A percentile compares a stretch with the other conserved stretches of the same genome.
Conservation (phyloP, 2,888 invertebrate species). For the Unio delphinus region DNA sequence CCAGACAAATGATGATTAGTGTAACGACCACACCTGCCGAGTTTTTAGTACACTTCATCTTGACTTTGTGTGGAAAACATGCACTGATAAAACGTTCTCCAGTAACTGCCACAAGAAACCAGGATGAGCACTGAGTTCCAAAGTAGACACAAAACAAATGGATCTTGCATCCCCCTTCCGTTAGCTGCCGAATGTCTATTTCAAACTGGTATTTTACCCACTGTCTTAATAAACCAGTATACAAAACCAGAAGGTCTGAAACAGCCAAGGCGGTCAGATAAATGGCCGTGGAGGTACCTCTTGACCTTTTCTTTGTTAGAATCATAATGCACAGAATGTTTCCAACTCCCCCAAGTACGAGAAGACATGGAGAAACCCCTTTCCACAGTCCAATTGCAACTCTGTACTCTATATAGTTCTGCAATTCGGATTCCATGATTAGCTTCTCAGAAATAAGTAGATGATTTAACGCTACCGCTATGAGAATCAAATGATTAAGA, state of each 20-base stretch:
- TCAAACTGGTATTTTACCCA: slow-evolving; percentile 32
- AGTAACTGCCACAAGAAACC: slow-evolving; percentile 61
- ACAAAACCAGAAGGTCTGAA: slow-evolving; percentile 48
- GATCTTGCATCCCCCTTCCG: slow-evolving; percentile 37
- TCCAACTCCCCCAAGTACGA: slow-evolving; percentile 50
- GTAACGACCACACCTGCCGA: slow-evolving; percentile 27
- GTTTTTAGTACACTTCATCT: slow-evolving; percentile 38
- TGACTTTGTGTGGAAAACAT: slow-evolving; percentile 53
- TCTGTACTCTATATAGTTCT: slow-evolving; percentile 10
- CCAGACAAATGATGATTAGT: slow-evolving; percentile 26
- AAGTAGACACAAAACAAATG: slow-evolving; percentile 51
- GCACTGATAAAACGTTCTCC: slow-evolving; percentile 55
- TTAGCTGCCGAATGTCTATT: slow-evolving; percentile 38
- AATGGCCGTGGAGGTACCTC: slow-evolving; percentile 41
- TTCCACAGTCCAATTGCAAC: slow-evolving; percentile 29
- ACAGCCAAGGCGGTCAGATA: slow-evolving; percentile 51
- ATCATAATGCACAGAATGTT: slow-evolving; percentile 52
- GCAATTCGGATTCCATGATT: neutral
- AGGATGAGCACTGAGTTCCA: slow-evolving; percentile 50
- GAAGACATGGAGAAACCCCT: slow-evolving; percentile 41
- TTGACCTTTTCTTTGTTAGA: slow-evolving; percentile 30
- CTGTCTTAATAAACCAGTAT: slow-evolving; percentile 51
- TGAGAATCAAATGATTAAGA: no score
- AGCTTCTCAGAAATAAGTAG: no score
- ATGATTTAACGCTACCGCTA: no score